These are phyloP conservation scores for Sebastes schlegelii DNA, from an alignment of 2,113 vertebrate species.

Conservation along the genomic window DNA sequence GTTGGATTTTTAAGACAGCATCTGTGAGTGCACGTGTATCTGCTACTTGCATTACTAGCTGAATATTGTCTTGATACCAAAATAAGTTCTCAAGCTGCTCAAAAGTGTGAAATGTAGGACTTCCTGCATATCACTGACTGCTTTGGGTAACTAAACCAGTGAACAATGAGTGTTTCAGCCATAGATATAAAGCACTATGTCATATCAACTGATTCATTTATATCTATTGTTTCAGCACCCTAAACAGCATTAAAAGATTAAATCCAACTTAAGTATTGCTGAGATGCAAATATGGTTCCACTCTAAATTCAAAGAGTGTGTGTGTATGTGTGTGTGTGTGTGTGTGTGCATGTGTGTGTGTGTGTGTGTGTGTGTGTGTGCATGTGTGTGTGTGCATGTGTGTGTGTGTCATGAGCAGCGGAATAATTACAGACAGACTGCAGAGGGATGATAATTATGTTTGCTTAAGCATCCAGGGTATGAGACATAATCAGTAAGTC, in stretches of 20 bases:
- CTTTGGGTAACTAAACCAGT: neutral
- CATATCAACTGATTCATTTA: too few species aligned
- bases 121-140: neutral
- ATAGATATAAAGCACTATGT: too few species aligned
- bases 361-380: neutral
- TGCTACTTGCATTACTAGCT: neutral
- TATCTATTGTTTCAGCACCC: neutral
- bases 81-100: neutral
- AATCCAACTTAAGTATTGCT: neutral
- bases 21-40: neutral
- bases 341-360: neutral
- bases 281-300: slow-evolving; percentile 8
- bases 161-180: neutral
- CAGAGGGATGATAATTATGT: slow-evolving; percentile 38
- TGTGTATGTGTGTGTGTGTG: neutral
- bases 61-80: neutral
- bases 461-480: slow-evolving; percentile 39
- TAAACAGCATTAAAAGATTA: neutral
- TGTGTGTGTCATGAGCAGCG: slow-evolving; percentile 5
- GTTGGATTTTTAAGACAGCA: neutral
- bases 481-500: neutral
- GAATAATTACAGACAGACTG: slow-evolving; percentile 45
- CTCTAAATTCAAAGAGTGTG: slow-evolving; percentile 6
- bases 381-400: neutral
- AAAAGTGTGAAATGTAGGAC: neutral